Conservation (phyloP, 2,888 invertebrate genomes). For the Napeogenes inachia region DNA sequence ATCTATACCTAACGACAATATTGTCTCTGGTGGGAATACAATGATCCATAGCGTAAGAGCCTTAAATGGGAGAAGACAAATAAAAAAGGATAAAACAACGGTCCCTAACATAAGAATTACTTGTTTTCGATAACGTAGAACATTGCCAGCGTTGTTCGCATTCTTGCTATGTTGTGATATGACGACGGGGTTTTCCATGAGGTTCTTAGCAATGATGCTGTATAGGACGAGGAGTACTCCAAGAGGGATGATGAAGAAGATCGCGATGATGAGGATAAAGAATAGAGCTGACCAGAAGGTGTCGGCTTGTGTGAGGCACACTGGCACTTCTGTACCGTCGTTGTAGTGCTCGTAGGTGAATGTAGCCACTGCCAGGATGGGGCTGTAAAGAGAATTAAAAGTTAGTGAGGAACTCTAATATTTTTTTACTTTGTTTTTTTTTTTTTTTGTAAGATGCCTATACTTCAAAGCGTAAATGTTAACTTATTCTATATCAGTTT, state of each 20-base stretch:
- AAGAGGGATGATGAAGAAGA: slow-evolving; percentile 92
- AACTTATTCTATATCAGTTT: too few species aligned
- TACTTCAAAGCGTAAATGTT: too few species aligned
- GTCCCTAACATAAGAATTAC: slow-evolving; percentile 93
- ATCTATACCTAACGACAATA: slow-evolving; percentile 84
- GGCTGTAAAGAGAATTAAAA: slow-evolving; percentile 77
- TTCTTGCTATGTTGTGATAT: slow-evolving; percentile 79
- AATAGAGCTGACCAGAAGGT: slow-evolving; percentile 87
- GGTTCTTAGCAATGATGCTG: slow-evolving; percentile 89
- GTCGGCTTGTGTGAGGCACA: slow-evolving; percentile 88
- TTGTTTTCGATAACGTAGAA: slow-evolving; percentile 86
- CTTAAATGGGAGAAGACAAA: slow-evolving; percentile 92
- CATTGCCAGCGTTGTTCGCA: slow-evolving; percentile 70
- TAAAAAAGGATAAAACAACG: slow-evolving; percentile 92
- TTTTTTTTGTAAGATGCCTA: too few species aligned
- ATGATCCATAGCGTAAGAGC: slow-evolving; percentile 93
- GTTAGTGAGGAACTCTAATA: background rate
- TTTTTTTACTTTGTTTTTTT: too few species aligned
- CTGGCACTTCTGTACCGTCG: slow-evolving; percentile 84
- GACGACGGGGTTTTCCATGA: slow-evolving; percentile 87
- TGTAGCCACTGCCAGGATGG: slow-evolving; percentile 88
- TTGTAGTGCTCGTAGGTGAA: slow-evolving; percentile 84
- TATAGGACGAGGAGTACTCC: slow-evolving; percentile 88
- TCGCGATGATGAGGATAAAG: slow-evolving; percentile 86
- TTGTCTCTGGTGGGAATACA: slow-evolving; percentile 83